phyloP scores from a whole-genome alignment of 2,888 invertebrate genomes.

The Drosophila neotestacea region DNA sequence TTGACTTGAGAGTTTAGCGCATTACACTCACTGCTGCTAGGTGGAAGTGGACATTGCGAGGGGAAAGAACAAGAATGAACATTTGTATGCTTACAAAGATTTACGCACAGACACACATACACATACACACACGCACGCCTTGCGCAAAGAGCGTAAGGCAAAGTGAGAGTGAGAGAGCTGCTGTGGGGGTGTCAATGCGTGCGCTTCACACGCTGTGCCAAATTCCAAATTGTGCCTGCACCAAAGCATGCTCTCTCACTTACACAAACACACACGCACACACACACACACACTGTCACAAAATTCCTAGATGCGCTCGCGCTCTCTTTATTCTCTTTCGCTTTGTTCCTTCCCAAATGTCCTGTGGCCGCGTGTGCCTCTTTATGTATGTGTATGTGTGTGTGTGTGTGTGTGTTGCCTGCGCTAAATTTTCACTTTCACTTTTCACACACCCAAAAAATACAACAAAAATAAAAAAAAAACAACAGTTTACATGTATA shows the following conservation, averaged over 20 bases:
- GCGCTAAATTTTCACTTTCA: conserved; percentile 84
- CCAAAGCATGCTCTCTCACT: conserved; percentile 36
- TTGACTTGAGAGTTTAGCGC: conserved; percentile 66
- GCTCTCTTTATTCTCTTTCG: conserved; percentile 47
- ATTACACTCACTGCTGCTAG: conserved; percentile 56
- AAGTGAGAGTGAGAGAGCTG: conserved; percentile 21
- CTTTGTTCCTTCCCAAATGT: conserved; percentile 34
- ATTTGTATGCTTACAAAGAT: conserved; percentile 32
- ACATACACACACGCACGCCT: conserved; percentile 10
- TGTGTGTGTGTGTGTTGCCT: conserved; percentile 36
- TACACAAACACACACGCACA: conserved; percentile 5
- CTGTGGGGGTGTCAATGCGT: conserved; percentile 67
- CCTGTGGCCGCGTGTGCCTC: conserved; percentile 38
- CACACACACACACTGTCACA: conserved; percentile 23
- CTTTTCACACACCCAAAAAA: conserved; percentile 75
- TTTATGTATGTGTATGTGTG: conserved; percentile 12
- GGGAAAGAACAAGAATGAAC: conserved; percentile 3
- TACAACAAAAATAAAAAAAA: conserved; percentile 59
- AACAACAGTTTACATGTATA: conserved; percentile 23
- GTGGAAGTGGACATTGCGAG: conserved; percentile 2
- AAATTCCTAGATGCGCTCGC: conserved; percentile 28
- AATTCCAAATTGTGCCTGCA: conserved; percentile 54
- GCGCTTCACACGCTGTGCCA: conserved; percentile 66
- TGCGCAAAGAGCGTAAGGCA: conserved; percentile 7
- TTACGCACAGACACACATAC: conserved; percentile 22